These are phyloP conservation scores for Sympetrum striolatum DNA, from an alignment of 2,888 invertebrate genomes.

Conservation along the genomic window DNA sequence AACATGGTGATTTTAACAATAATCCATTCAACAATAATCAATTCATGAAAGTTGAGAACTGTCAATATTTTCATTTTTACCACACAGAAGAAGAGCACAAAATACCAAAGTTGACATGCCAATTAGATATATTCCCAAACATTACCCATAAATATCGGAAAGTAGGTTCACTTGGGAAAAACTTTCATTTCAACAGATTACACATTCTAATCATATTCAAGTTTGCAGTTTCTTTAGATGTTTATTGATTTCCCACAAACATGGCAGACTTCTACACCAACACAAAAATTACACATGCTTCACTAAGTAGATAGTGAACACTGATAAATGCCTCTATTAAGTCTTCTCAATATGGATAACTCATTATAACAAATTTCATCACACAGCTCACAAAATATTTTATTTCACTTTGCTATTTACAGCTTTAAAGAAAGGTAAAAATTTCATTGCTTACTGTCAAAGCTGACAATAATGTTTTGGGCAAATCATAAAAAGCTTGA, in stretches of 20 bases:
- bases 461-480: background rate
- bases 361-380: constrained; percentile 30
- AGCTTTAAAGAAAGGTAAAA: constrained; percentile 29
- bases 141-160: no score
- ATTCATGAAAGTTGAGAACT: no score
- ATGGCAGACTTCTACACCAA: constrained; percentile 30
- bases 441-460: constrained; percentile 26
- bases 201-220: no score
- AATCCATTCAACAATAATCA: no score
- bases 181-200: no score
- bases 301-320: constrained; percentile 8
- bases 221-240: background rate
- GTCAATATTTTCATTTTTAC: no score
- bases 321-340: constrained; percentile 4
- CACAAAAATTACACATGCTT: constrained; percentile 10
- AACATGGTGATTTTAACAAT: no score
- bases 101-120: no score
- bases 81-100: no score
- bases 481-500: constrained; percentile 30
- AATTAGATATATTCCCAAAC: no score
- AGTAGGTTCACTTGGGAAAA: no score
- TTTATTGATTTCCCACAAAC: constrained; percentile 13
- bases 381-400: constrained; percentile 31
- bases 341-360: background rate
- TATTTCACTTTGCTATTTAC: constrained; percentile 23